A percentile compares a stretch with the other conserved stretches of the same genome.
These are phyloP conservation scores for Acrocera orbiculus DNA, from an alignment of 2,888 invertebrate species.

Conservation along the genomic window DNA sequence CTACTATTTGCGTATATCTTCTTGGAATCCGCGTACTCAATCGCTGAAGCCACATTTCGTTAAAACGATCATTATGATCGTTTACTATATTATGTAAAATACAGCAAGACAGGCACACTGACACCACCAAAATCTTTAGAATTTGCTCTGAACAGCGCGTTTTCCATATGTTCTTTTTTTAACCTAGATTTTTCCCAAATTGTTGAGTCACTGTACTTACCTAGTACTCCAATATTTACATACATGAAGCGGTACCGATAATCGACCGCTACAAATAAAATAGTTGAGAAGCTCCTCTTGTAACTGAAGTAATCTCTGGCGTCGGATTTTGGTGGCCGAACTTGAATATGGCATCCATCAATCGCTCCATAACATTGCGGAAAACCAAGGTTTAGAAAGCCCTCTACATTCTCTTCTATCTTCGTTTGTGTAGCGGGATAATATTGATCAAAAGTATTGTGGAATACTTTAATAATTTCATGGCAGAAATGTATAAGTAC, in stretches of 20 bases:
- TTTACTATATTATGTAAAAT: conserved; percentile 1
- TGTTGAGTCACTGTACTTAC: not conserved
- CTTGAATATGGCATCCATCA: not conserved
- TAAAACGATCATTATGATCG: not conserved
- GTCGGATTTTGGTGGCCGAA: not conserved
- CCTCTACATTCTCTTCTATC: too few species aligned
- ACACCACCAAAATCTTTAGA: not conserved
- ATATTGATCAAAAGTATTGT: too few species aligned
- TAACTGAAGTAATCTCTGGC: not conserved
- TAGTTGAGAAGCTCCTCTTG: not conserved
- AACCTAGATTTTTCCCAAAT: conserved; percentile 1
- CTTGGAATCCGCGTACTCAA: not conserved
- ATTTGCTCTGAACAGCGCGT: not conserved
- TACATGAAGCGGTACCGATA: not conserved
- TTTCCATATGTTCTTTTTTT: not conserved
- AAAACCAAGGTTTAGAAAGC: too few species aligned
- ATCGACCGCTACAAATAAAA: not conserved
- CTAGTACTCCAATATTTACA: not conserved
- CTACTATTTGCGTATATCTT: not conserved
- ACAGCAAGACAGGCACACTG: conserved; percentile 1
- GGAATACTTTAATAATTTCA: not conserved
- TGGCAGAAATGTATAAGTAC: too few species aligned
- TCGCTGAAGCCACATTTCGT: not conserved
- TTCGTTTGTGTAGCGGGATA: too few species aligned
- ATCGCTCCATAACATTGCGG: too few species aligned